A percentile compares a stretch with the other conserved stretches of the same genome.
Evolutionary conservation across 2,113 vertebrate species (phyloP).

Genomic region (Rattus rattus): DNA sequence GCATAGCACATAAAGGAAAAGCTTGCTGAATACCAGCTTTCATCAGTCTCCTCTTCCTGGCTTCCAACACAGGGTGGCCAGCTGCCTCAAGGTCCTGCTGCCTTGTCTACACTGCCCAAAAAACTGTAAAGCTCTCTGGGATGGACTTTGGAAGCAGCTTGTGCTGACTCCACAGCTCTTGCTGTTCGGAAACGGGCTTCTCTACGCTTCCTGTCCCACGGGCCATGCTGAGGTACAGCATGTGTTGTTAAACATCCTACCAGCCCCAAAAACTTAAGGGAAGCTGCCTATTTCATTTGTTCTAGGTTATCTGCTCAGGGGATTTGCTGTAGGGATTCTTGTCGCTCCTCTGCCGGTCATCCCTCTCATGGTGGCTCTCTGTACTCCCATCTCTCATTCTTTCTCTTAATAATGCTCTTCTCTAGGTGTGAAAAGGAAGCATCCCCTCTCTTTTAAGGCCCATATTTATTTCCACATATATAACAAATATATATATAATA

Average conservation of each 20-base stretch:
- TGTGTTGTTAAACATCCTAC: neutral
- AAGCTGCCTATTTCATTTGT: neutral
- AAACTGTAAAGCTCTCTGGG: neutral
- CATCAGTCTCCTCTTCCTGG: neutral
- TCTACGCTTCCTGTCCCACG: neutral
- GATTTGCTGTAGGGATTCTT: neutral
- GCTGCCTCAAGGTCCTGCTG: neutral
- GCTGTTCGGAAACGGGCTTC: too few relatives aligned
- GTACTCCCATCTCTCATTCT: neutral
- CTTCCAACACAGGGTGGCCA: too few relatives aligned
- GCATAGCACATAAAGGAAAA: neutral
- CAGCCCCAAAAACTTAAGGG: too few relatives aligned
- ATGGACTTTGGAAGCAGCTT: neutral
- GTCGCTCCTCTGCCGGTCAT: neutral
- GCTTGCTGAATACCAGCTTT: neutral
- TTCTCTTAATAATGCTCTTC: neutral
- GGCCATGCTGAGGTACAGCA: neutral
- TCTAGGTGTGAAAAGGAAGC: neutral
- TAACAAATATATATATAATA: too few relatives aligned
- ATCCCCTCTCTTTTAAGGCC: neutral
- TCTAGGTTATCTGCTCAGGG: too few relatives aligned
- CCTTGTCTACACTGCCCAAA: neutral
- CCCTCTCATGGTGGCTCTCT: neutral
- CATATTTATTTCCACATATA: neutral
- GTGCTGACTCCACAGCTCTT: too few relatives aligned